Percentiles rank a stretch among this genome's conserved stretches.
phyloP scores from a whole-genome alignment of 2,113 vertebrate species.

The Neolamprologus tretocephalus region DNA sequence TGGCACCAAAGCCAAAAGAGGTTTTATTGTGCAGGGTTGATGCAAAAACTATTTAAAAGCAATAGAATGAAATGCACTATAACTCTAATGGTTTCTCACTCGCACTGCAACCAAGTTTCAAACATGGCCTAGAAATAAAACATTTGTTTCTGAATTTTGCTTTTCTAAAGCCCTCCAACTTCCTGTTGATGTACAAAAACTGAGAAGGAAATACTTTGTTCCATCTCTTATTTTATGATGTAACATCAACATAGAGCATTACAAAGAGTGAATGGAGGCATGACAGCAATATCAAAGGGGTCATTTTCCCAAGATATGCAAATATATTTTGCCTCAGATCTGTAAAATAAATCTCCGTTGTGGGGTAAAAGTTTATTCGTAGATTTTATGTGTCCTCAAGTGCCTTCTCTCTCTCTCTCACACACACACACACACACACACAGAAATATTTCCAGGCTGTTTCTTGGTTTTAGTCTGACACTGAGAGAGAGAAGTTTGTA shows the following conservation, averaged over 20 bases:
- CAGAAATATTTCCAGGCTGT: neutral
- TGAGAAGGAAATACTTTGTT: neutral
- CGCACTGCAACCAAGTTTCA: neutral
- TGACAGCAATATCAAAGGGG: neutral
- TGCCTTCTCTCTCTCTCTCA: neutral
- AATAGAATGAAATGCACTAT: neutral
- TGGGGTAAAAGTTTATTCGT: neutral
- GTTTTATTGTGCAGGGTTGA: neutral
- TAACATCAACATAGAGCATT: neutral
- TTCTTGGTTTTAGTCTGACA: neutral
- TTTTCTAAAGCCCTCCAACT: neutral
- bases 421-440: neutral
- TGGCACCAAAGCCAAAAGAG: neutral
- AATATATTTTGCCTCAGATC: neutral
- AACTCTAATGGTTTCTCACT: neutral
- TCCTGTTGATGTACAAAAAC: neutral
- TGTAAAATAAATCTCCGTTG: conserved; percentile 2
- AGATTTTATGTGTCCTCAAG: neutral
- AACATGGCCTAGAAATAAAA: neutral
- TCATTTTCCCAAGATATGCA: neutral
- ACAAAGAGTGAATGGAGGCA: neutral
- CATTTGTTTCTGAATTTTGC: neutral
- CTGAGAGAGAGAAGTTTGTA: neutral
- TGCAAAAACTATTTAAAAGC: neutral
- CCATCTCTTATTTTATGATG: neutral